A percentile compares a stretch with the other conserved stretches of the same genome.
Conservation (phyloP, 1,140 invertebrate genomes). For the Megalonaias nervosa region DNA sequence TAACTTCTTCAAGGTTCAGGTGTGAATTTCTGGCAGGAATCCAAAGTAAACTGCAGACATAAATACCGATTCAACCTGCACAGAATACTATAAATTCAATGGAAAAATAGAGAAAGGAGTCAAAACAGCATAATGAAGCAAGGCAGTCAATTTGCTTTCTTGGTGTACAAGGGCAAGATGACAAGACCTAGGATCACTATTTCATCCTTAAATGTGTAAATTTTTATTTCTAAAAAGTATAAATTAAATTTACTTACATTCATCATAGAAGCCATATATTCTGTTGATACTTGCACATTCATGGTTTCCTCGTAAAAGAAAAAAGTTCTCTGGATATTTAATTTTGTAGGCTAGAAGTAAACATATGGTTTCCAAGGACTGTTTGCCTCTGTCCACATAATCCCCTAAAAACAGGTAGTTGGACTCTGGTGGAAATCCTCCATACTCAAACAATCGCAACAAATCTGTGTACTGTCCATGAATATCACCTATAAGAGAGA, state of each 20-base stretch:
- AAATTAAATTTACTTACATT: slow-evolving; percentile 63
- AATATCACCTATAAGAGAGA: slow-evolving; percentile 75
- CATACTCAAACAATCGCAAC: slow-evolving; percentile 75
- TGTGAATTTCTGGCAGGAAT: too few relatives aligned
- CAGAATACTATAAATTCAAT: too few relatives aligned
- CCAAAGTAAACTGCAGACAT: too few relatives aligned
- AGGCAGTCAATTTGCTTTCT: too few relatives aligned
- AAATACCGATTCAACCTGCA: too few relatives aligned
- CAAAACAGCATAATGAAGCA: too few relatives aligned
- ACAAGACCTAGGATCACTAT: too few relatives aligned
- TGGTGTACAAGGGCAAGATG: too few relatives aligned
- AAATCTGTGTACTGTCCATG: slow-evolving; percentile 77
- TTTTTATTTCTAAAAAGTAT: background rate
- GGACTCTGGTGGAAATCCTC: slow-evolving; percentile 76
- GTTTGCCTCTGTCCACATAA: slow-evolving; percentile 77
- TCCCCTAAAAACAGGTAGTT: slow-evolving; percentile 76
- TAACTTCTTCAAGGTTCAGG: too few relatives aligned
- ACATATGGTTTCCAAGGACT: slow-evolving; percentile 75
- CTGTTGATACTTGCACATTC: slow-evolving; percentile 79
- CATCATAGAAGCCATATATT: slow-evolving; percentile 76
- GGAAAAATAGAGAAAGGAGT: too few relatives aligned
- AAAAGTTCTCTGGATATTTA: slow-evolving; percentile 78
- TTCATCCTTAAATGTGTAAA: too few relatives aligned
- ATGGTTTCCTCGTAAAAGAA: slow-evolving; percentile 80
- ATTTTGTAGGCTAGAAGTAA: slow-evolving; percentile 71